These are phyloP conservation scores for Psilopogon haemacephalus DNA, from an alignment of 2,113 vertebrate genomes.

Conservation along the genomic window DNA sequence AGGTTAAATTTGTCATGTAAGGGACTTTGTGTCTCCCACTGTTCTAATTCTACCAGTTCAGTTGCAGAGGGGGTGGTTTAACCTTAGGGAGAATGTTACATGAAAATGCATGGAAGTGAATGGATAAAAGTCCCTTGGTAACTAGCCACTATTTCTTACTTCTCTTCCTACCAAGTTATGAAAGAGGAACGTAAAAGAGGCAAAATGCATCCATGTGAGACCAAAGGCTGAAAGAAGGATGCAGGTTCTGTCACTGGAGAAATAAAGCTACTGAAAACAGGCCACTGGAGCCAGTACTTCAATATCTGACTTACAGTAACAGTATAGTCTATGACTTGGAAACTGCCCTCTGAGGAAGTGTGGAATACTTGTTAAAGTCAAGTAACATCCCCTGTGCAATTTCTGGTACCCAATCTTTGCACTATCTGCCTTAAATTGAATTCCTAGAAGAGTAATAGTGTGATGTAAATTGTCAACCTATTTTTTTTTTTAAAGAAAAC, in stretches of 20 bases:
- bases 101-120: neutral
- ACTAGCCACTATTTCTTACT: neutral
- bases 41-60: neutral
- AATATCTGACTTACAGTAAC: neutral
- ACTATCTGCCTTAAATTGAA: neutral
- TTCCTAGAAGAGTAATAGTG: neutral
- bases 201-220: neutral
- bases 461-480: neutral
- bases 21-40: neutral
- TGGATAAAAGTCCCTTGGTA: neutral
- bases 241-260: neutral
- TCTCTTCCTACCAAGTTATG: neutral
- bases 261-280: slow-evolving; percentile 25
- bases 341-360: neutral
- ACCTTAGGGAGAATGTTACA: neutral
- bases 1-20: neutral
- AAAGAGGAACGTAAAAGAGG: neutral
- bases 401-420: neutral
- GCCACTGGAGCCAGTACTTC: neutral
- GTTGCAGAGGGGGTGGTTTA: neutral
- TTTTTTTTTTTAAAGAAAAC: neutral
- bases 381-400: neutral
- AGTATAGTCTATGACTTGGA: neutral
- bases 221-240: neutral
- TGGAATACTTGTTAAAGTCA: slow-evolving; percentile 5